These are phyloP conservation scores for Montipora cactus DNA, from an alignment of 64 coral and sea anemone species.

Conservation along the genomic window DNA sequence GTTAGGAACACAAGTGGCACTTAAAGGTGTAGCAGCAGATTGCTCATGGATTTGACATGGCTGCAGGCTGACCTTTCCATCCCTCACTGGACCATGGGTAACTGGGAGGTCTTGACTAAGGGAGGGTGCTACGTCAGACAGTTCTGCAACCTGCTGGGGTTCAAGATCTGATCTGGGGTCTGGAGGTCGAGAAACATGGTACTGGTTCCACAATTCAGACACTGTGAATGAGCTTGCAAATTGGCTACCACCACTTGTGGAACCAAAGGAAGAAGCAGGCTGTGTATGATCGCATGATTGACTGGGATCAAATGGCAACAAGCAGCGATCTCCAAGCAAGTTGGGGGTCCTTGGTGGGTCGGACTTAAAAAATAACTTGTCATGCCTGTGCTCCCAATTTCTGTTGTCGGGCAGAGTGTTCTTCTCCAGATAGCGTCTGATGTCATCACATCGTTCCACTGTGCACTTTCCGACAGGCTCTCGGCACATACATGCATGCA, in stretches of 20 bases:
- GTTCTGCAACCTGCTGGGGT: neutral
- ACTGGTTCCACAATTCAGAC: neutral
- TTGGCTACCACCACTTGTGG: neutral
- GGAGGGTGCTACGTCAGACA: no score
- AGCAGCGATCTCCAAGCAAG: neutral
- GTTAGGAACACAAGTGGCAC: neutral
- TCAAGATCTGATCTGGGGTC: neutral
- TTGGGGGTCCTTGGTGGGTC: neutral
- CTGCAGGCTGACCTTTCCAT: neutral
- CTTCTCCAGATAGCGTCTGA: neutral
- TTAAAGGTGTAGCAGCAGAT: neutral
- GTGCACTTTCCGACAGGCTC: neutral
- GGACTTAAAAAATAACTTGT: conserved; percentile 1
- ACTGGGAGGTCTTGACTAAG: neutral
- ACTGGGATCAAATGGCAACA: neutral
- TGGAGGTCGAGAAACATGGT: conserved; percentile 9
- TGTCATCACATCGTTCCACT: conserved; percentile 11
- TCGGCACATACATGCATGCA: neutral
- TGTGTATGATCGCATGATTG: neutral
- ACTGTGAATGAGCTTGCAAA: neutral
- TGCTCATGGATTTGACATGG: neutral
- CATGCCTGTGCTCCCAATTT: neutral
- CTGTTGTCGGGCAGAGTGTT: neutral
- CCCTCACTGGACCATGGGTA: neutral
- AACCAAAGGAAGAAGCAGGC: neutral